Evolutionary conservation across 2,113 vertebrate genomes (phyloP), one percentile per base, ranked within the genome.

Genomic region (Apodemus speciosus): DNA sequence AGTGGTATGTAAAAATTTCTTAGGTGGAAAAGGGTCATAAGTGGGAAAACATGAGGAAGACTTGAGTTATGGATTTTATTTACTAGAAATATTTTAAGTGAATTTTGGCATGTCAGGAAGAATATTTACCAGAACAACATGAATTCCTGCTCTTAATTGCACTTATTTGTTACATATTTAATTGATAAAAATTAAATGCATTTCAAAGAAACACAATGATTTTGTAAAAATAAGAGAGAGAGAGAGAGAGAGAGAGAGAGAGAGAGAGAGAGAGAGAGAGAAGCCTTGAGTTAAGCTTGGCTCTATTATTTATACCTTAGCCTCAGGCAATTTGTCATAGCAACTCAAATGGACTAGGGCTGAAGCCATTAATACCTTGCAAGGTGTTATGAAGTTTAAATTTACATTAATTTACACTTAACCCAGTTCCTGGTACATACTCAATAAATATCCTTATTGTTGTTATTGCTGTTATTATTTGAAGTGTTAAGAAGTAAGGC

Each of bases 51-150:
- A 16, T 18, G 40, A 60, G 40, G 56, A 83, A 62, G 80, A 1
- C 79, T 64, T 66, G 64, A 66, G 64, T 14, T 66, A 68, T 27
- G 4, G 10, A 60, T 89, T 94, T 89, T 1, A 62, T 60, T 23
- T 68, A 18, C 16, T 68, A 68, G 81, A 93, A 95, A 83, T 92
- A 86, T 64, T 71, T 53, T 56, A 68, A 69, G 53, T 88, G 7
- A 88, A 93, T 77, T 90, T 93, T 81, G 66, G 60, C 4, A 1
- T 80, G 68, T 83, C 21, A 88, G 20, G 89, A 94, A 64, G 30
- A 91, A 79, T 81, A 60, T 21, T 88, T 76, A 15, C 13, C 18
- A 85, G 20, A 64, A 21, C 46, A 81, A 86, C 5, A 69, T 68
- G 51, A 92, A 76, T 6, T 53, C 20, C 88, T 58, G 40, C 43